Evolutionary conservation across 2,113 vertebrate genomes (phyloP).

Genomic region (Zosterops japonicus): DNA sequence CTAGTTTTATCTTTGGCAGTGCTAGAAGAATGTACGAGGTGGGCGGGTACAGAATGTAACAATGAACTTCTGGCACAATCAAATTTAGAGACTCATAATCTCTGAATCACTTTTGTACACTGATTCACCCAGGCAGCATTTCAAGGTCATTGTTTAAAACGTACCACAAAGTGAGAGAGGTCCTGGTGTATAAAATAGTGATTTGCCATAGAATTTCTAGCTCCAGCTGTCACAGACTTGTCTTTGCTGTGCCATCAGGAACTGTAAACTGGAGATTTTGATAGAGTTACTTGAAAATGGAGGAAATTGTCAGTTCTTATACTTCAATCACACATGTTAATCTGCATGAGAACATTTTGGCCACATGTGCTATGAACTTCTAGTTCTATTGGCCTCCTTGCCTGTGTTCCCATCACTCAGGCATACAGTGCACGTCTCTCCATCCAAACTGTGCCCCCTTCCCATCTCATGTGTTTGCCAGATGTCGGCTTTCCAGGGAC

Average conservation of each 20-base stretch:
- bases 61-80: background rate
- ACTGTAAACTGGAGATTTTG: background rate
- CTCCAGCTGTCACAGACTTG: background rate
- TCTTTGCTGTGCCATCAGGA: background rate
- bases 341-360: background rate
- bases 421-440: rapidly evolving
- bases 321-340: background rate
- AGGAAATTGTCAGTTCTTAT: background rate
- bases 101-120: background rate
- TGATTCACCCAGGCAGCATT: background rate
- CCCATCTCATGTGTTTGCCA: background rate
- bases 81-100: background rate
- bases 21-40: background rate
- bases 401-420: background rate
- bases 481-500: background rate
- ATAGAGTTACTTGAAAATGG: background rate
- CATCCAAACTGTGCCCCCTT: background rate
- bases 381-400: background rate
- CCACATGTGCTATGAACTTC: background rate
- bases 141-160: background rate
- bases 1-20: background rate
- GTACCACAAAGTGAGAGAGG: rapidly evolving
- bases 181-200: background rate
- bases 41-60: background rate
- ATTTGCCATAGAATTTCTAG: background rate